These are phyloP conservation scores for Euborellia annulipes DNA, from an alignment of 1,140 invertebrate species.

Conservation along the genomic window DNA sequence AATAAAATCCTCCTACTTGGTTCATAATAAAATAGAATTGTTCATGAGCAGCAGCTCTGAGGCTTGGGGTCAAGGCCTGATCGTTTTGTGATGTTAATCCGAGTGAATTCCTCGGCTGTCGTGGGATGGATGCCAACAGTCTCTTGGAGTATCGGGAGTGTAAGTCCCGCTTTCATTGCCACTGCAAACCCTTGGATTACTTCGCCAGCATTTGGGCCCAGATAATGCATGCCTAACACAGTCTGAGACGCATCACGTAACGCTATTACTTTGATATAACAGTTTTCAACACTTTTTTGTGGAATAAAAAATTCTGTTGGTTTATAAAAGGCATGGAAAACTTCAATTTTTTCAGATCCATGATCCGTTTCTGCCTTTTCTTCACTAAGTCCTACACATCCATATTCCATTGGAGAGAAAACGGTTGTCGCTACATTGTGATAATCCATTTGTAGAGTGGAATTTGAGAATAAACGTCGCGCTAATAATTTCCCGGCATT, in stretches of 20 bases:
- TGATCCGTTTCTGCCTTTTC: slow-evolving; percentile 57
- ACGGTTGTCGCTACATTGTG: slow-evolving; percentile 89
- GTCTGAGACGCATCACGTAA: slow-evolving; percentile 47
- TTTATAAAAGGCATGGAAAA: slow-evolving; percentile 89
- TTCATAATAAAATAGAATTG: neutral
- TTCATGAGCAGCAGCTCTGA: slow-evolving; percentile 49
- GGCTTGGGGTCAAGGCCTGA: slow-evolving; percentile 69
- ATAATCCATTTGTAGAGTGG: slow-evolving; percentile 63
- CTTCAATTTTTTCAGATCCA: slow-evolving; percentile 54
- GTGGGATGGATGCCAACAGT: slow-evolving; percentile 97
- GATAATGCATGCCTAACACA: slow-evolving; percentile 86
- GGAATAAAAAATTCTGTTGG: slow-evolving; percentile 92
- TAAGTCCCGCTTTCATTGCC: slow-evolving; percentile 69
- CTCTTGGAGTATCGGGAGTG: slow-evolving; percentile 72
- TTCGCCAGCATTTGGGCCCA: slow-evolving; percentile 92
- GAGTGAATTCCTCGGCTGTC: slow-evolving; percentile 76
- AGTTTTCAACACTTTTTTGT: slow-evolving; percentile 55
- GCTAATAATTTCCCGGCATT: slow-evolving; percentile 81
- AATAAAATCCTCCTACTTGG: neutral
- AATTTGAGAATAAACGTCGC: slow-evolving; percentile 46
- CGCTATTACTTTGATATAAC: slow-evolving; percentile 66
- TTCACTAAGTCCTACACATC: slow-evolving; percentile 82
- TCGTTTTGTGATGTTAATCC: slow-evolving; percentile 62
- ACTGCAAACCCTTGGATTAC: slow-evolving; percentile 90
- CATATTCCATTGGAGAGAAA: slow-evolving; percentile 94